These are phyloP conservation scores for Barbus barbus DNA, from an alignment of 2,113 vertebrate species.

Conservation along the genomic window DNA sequence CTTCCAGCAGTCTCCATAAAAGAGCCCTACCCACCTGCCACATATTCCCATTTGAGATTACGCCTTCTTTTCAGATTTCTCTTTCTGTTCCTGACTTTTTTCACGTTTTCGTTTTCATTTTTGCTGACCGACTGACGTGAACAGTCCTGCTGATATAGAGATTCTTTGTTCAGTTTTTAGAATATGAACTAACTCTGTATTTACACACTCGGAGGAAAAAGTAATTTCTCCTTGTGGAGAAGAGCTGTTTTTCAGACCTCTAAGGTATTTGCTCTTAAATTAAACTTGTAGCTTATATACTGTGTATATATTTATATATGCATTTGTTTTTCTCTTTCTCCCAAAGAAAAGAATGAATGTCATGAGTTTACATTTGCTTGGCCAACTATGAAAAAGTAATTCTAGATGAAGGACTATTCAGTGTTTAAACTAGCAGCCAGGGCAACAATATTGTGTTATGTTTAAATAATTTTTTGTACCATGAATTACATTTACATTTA, in stretches of 20 bases:
- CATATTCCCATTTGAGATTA: slow-evolving; percentile 63
- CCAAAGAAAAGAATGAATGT: too few species aligned
- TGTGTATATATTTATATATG: not conserved
- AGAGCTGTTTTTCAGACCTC: slow-evolving; percentile 13
- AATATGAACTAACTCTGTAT: slow-evolving; percentile 60
- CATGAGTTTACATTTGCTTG: too few species aligned
- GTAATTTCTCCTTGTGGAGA: slow-evolving; percentile 33
- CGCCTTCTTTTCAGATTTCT: slow-evolving; percentile 32
- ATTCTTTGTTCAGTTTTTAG: slow-evolving; percentile 65
- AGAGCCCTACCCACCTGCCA: slow-evolving; percentile 59
- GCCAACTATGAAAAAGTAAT: too few species aligned
- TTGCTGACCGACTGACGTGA: slow-evolving; percentile 67
- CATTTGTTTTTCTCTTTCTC: too few species aligned
- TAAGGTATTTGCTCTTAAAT: slow-evolving; percentile 23
- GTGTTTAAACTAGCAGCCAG: too few species aligned
- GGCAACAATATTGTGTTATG: too few species aligned
- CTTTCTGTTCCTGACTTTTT: slow-evolving; percentile 52
- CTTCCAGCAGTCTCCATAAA: slow-evolving; percentile 64
- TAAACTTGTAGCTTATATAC: not conserved
- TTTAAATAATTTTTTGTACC: too few species aligned
- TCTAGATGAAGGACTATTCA: too few species aligned
- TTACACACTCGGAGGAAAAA: slow-evolving; percentile 34
- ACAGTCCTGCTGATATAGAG: slow-evolving; percentile 65
- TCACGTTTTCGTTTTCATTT: slow-evolving; percentile 52
- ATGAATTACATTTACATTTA: too few species aligned